Percentiles rank a stretch among this genome's conserved stretches.
Conservation (phyloP, 2,113 vertebrate species). For the Leuciscus idus region DNA sequence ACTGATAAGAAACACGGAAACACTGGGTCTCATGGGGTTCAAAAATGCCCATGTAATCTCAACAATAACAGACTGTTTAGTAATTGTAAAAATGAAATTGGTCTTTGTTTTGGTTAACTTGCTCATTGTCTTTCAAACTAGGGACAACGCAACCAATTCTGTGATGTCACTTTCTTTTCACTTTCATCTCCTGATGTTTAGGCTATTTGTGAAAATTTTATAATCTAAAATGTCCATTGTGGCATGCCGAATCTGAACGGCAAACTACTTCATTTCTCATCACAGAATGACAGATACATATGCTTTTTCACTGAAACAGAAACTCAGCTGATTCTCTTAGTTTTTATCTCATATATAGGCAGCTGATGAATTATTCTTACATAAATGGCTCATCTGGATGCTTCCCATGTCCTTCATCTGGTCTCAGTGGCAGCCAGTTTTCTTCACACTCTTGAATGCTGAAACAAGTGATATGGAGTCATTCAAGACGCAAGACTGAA, state of each 20-base stretch:
- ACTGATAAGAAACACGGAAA: constrained; percentile 75
- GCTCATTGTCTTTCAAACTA: constrained; percentile 6
- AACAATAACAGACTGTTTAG: constrained; percentile 15
- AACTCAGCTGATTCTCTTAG: neutral
- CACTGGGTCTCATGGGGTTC: constrained; percentile 35
- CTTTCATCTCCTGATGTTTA: neutral
- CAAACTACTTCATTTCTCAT: neutral
- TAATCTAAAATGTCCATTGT: neutral
- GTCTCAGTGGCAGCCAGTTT: neutral
- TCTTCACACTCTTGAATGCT: neutral
- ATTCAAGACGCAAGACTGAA: neutral
- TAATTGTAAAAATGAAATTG: neutral
- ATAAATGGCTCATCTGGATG: neutral
- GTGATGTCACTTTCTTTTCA: neutral
- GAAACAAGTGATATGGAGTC: neutral
- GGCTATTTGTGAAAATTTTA: neutral
- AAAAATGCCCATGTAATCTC: neutral
- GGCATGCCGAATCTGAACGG: neutral
- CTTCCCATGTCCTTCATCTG: neutral
- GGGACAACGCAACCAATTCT: neutral
- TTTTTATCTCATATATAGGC: neutral
- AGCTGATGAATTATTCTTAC: neutral
- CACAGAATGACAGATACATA: neutral
- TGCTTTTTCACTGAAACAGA: neutral
- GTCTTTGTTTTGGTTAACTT: neutral